phyloP scores from a whole-genome alignment of 2,113 vertebrate species.

The Saccopteryx leptura region DNA sequence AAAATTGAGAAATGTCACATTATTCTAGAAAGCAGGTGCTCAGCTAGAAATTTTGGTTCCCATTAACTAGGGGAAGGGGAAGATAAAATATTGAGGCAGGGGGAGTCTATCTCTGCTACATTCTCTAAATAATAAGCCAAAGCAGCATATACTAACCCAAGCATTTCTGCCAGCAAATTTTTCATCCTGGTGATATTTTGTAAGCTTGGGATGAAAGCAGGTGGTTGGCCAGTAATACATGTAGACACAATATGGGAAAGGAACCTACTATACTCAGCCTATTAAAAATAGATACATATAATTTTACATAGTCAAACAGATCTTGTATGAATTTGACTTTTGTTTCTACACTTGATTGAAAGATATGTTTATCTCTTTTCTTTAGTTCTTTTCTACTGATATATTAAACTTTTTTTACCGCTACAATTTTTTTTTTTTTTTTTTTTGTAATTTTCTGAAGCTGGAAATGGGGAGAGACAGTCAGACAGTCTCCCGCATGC shows the following conservation, averaged over 20 bases:
- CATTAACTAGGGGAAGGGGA: not conserved
- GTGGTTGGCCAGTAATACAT: not conserved
- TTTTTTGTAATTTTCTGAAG: too few species aligned
- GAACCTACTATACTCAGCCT: not conserved
- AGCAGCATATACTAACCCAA: not conserved
- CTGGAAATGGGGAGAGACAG: too few species aligned
- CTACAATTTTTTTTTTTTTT: constrained; percentile 34
- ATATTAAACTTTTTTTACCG: not conserved
- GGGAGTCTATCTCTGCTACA: not conserved
- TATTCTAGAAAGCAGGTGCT: not conserved
- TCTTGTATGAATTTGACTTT: constrained; percentile 42
- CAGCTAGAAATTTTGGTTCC: not conserved
- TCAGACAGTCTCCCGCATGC: too few species aligned
- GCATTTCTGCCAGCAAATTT: not conserved
- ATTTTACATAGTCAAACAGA: constrained; percentile 1
- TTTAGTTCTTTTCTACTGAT: not conserved
- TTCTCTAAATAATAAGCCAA: not conserved
- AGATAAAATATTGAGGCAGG: not conserved
- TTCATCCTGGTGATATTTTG: not conserved
- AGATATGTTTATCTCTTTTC: not conserved
- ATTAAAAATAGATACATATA: not conserved
- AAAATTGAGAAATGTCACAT: not conserved
- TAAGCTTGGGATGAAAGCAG: not conserved
- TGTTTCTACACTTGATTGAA: not conserved
- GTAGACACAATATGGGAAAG: not conserved